phyloP scores from a whole-genome alignment of 2,888 invertebrate genomes.

The Dicyrtoma fusca region DNA sequence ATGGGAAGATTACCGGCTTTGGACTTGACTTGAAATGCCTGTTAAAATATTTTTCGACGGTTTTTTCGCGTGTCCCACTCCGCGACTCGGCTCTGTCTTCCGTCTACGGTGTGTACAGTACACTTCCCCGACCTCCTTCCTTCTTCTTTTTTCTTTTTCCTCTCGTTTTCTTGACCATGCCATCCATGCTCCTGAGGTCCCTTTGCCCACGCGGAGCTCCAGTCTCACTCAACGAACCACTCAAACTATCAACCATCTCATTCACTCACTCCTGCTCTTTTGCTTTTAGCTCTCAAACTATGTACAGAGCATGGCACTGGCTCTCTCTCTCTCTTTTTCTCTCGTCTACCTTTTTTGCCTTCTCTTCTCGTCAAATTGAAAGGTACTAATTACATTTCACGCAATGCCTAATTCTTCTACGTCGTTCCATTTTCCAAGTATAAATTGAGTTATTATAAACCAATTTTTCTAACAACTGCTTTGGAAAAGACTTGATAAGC shows the following conservation, averaged over 20 bases:
- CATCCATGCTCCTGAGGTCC: no score
- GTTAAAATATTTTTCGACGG: conserved; percentile 34
- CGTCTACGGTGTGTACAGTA: no score
- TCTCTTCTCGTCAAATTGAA: conserved; percentile 57
- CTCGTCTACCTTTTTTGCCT: conserved; percentile 40
- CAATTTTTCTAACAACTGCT: conserved; percentile 55
- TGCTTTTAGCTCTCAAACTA: no score
- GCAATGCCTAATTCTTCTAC: conserved; percentile 56
- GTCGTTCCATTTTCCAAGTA: conserved; percentile 35
- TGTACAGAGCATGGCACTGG: background rate
- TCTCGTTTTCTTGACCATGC: no score
- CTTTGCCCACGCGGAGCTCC: no score
- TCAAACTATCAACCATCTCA: no score
- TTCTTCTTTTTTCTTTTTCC: no score
- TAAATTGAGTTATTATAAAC: conserved; percentile 57
- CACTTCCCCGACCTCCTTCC: no score
- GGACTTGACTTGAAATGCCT: conserved; percentile 19
- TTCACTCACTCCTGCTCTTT: background rate
- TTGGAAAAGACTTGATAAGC: conserved; percentile 31
- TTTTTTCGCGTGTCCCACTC: conserved; percentile 53
- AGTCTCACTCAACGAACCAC: no score
- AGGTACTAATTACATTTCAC: conserved; percentile 58
- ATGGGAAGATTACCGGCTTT: conserved; percentile 32
- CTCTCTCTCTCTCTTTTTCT: conserved; percentile 28
- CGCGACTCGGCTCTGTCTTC: background rate